These are phyloP conservation scores for Leptinotarsa lineolata DNA, from an alignment of 1,140 invertebrate species.

Conservation along the genomic window DNA sequence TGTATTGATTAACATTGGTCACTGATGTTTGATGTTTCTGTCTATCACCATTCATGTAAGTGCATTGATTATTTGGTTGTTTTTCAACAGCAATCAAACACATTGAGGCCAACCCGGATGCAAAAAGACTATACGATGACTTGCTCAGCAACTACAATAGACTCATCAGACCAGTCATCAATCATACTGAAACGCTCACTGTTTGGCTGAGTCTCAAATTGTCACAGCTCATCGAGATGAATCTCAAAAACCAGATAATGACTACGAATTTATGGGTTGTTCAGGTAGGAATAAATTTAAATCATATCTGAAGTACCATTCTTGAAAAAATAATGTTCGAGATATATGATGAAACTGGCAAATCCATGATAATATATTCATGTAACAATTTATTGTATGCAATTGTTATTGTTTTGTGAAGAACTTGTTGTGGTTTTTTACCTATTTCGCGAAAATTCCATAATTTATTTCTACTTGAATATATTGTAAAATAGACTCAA, in stretches of 20 bases:
- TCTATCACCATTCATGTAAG: background rate
- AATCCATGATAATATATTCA: too few species aligned
- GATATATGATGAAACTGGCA: too few species aligned
- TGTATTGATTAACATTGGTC: background rate
- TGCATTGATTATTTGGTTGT: background rate
- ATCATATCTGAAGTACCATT: background rate
- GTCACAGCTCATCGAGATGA: slow-evolving; percentile 96
- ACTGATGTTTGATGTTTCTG: background rate
- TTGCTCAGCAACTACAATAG: slow-evolving; percentile 95
- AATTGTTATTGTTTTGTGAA: too few species aligned
- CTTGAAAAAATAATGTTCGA: too few species aligned
- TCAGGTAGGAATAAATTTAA: slow-evolving; percentile 64
- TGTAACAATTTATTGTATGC: too few species aligned
- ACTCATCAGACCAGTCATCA: slow-evolving; percentile 91
- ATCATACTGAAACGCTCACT: slow-evolving; percentile 91
- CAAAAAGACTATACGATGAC: slow-evolving; percentile 90
- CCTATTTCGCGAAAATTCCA: too few species aligned
- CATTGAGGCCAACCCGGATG: slow-evolving; percentile 84
- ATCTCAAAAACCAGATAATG: slow-evolving; percentile 93
- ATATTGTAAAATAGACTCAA: too few species aligned
- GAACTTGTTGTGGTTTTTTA: too few species aligned
- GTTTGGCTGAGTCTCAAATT: slow-evolving; percentile 90
- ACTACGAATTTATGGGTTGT: slow-evolving; percentile 95
- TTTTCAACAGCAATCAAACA: slow-evolving; percentile 57
- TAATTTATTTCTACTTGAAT: too few species aligned